phyloP scores from a whole-genome alignment of 2,797 vertebrate genomes.

The Paratrypauchen microcephalus region DNA sequence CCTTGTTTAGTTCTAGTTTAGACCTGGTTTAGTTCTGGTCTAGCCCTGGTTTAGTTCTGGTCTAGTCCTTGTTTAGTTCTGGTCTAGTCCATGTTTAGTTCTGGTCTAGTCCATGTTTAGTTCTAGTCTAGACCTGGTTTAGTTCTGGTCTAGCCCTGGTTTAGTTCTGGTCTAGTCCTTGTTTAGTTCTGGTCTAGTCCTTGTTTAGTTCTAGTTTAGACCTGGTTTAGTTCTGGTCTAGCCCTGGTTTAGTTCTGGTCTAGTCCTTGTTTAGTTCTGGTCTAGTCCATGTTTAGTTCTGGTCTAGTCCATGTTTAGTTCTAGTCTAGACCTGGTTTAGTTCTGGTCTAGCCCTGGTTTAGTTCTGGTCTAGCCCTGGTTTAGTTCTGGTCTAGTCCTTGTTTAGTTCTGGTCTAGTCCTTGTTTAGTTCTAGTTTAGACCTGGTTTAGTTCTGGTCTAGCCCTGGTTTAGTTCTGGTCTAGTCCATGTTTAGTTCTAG shows the following conservation, averaged over 20 bases:
- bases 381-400: not conserved
- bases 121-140: not conserved
- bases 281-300: not conserved
- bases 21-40: not conserved
- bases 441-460: not conserved
- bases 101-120: not conserved
- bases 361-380: too few relatives aligned
- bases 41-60: not conserved
- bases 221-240: not conserved
- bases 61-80: not conserved
- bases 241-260: not conserved
- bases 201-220: too few relatives aligned
- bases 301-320: not conserved
- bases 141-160: too few relatives aligned
- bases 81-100: not conserved
- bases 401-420: too few relatives aligned
- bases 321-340: not conserved
- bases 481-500: too few relatives aligned
- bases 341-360: too few relatives aligned
- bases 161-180: too few relatives aligned
- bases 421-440: not conserved
- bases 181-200: not conserved
- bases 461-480: not conserved
- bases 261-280: too few relatives aligned
- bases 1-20: too few relatives aligned